Evolutionary conservation across 2,113 vertebrate genomes (phyloP), one percentile per base, ranked within the genome.

Genomic region (Balaenoptera acutorostrata): DNA sequence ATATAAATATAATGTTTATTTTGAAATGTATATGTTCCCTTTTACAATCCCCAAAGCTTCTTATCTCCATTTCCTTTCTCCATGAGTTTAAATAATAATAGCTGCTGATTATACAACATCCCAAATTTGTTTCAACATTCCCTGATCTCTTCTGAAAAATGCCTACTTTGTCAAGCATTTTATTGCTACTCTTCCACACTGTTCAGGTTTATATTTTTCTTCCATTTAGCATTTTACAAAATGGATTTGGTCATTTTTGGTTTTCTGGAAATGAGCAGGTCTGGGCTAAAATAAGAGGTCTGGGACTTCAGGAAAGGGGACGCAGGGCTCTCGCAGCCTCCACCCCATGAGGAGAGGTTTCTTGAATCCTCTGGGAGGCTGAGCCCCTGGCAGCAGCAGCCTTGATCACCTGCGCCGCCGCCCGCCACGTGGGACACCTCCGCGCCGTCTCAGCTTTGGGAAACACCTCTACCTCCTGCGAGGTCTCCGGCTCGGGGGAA

Each of bases 401-500:
- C 49, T 52, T 52, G 49, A 94, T 97, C 94, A 97, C 18, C 55
- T 57, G 18, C 78, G 52, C 80, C 44, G 31, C 72, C 39, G 15
- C 57, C 93, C 69, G 95, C 36, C 68, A 52, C 93, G 77, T 41
- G 85, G 93, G 36, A 52, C 91, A 3, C 61, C 82, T 44, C 69
- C 44, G 66, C 93, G 93, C 39, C 85, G 86, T 64, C 96, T 44
- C 93, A 92, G 97, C 94, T 98, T 98, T 95, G 71, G 71, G 77
- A 98, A 98, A 41, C 96, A 97, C 44, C 97, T 99, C 94, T 98
- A 98, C 97, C 97, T 99, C 90, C 98, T 99, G 96, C 97, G 98
- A 59, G 98, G 98, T 82, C 98, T 99, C 97, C 98, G 98, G 98
- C 93, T 87, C 98, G 59, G 99, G 99, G 52, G 99, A 99, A 87